Percentiles rank a stretch among this genome's conserved stretches.
These are phyloP conservation scores for Cyanoramphus novaezelandiae DNA, from an alignment of 2,113 vertebrate genomes.

Conservation along the genomic window DNA sequence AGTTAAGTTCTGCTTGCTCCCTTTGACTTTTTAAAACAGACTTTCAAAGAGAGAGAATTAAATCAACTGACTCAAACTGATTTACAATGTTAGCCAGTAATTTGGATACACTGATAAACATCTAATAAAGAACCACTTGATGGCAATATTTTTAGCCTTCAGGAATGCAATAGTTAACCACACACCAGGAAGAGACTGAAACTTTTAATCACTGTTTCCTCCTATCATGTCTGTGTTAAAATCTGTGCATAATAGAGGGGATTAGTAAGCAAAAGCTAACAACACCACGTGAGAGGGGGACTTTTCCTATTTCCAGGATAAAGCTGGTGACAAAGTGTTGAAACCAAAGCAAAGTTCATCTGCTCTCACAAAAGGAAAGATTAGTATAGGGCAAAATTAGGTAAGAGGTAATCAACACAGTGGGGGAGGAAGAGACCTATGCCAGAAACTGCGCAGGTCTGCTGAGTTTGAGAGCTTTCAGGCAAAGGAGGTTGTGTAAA, in stretches of 20 bases:
- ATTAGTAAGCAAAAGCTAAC: not conserved
- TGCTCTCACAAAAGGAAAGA: not conserved
- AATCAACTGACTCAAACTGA: not conserved
- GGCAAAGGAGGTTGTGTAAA: not conserved
- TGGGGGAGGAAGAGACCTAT: not conserved
- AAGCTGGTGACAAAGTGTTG: not conserved
- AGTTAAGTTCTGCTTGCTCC: not conserved
- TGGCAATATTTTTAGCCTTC: not conserved
- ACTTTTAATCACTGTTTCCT: not conserved
- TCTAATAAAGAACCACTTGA: not conserved
- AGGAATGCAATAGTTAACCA: not conserved
- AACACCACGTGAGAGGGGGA: not conserved
- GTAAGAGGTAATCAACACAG: not conserved
- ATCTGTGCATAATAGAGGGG: not conserved
- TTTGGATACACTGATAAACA: not conserved
- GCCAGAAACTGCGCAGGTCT: not conserved
- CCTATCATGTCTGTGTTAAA: not conserved
- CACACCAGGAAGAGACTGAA: not conserved
- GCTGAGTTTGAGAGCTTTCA: rapidly evolving
- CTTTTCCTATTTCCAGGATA: not conserved
- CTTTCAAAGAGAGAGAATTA: not conserved
- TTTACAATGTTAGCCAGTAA: not conserved
- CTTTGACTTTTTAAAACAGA: not conserved
- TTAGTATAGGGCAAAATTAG: not conserved
- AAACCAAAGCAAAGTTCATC: not conserved